Evolutionary conservation across 2,797 vertebrate species (phyloP).

Genomic region (Allobates femoralis): DNA sequence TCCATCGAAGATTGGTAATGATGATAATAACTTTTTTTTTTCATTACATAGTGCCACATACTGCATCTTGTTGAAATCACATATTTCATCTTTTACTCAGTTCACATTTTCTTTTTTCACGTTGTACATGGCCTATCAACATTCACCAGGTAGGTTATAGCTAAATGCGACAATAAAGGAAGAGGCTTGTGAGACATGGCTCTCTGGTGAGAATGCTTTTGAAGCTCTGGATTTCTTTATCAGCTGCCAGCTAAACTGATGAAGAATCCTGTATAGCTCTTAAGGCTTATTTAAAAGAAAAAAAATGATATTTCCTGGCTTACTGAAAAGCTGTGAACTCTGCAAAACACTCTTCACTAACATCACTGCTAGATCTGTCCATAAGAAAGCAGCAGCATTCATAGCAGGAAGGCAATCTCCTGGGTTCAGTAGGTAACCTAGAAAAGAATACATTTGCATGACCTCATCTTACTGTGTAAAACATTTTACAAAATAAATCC

Average conservation of each 20-base stretch:
- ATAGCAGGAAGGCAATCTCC: background rate
- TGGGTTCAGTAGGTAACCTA: background rate
- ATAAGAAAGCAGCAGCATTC: background rate
- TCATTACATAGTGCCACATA: background rate
- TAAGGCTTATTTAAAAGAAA: constrained; percentile 7
- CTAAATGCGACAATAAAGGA: constrained; percentile 1
- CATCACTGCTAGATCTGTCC: background rate
- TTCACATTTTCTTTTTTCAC: background rate
- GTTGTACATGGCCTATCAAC: constrained; percentile 16
- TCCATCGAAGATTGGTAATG: constrained; percentile 61
- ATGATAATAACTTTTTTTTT: constrained; percentile 5
- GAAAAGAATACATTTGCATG: background rate
- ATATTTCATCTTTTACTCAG: background rate
- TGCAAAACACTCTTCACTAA: background rate
- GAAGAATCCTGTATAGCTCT: constrained; percentile 1
- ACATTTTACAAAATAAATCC: background rate
- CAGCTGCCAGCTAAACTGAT: constrained; percentile 25
- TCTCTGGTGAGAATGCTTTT: constrained; percentile 23
- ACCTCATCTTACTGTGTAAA: background rate
- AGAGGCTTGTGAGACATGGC: constrained; percentile 13
- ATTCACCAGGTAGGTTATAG: constrained; percentile 24
- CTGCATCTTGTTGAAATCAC: background rate
- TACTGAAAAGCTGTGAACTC: constrained; percentile 22
- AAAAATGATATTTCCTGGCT: constrained; percentile 30
- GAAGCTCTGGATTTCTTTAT: constrained; percentile 44